Evolutionary conservation across 2,113 vertebrate species (phyloP).

Genomic region (human): DNA sequence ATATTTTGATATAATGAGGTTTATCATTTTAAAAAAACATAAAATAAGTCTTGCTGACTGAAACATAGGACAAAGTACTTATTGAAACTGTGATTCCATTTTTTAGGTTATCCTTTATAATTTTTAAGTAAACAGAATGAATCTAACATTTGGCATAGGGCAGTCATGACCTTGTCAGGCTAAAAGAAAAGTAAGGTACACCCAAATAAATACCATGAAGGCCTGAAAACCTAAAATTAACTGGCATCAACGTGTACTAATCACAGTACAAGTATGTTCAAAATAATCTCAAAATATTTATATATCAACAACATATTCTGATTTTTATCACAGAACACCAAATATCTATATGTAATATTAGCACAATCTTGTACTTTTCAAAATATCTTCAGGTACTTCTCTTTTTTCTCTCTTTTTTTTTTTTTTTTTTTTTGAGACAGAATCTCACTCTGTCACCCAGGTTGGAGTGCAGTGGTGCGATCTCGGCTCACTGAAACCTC

Average conservation of each 20-base stretch:
- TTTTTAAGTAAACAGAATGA: constrained; percentile 13
- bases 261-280: background rate
- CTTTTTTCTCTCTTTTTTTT: background rate
- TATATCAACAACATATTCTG: background rate
- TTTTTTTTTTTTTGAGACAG: no score
- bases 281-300: constrained; percentile 1
- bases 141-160: background rate
- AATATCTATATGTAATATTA: background rate
- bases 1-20: background rate
- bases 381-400: background rate
- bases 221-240: background rate
- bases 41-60: background rate
- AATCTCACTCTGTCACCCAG: no score
- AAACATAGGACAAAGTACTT: background rate
- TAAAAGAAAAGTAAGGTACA: background rate
- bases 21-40: background rate
- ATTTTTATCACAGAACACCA: background rate
- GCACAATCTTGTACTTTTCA: background rate
- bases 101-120: background rate
- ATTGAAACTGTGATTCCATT: background rate
- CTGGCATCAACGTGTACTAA: background rate
- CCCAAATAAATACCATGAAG: background rate
- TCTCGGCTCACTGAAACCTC: no score
- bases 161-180: background rate
- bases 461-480: no score